These are phyloP conservation scores for Gadus chalcogrammus DNA, from an alignment of 2,113 vertebrate species.

Conservation along the genomic window DNA sequence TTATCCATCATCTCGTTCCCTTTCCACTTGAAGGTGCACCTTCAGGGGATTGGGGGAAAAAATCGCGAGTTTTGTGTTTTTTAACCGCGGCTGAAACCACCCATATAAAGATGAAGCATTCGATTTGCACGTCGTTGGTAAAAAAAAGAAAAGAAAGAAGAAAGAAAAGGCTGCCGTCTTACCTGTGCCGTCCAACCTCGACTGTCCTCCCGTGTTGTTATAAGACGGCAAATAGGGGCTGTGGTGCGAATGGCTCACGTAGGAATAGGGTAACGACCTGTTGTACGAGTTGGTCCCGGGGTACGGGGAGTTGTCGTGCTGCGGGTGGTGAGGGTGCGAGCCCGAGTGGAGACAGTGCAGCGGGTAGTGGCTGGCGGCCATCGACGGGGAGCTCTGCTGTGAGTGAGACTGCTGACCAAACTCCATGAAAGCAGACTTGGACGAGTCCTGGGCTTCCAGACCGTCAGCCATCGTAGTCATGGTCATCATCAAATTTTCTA, in stretches of 20 bases:
- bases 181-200: conserved; percentile 95
- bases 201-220: conserved; percentile 88
- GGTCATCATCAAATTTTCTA: conserved; percentile 99
- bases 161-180: conserved; percentile 67
- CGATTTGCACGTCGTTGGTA: no score
- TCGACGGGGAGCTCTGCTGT: conserved; percentile 86
- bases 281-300: conserved; percentile 89
- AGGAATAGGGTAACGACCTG: conserved; percentile 92
- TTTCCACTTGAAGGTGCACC: no score
- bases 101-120: no score
- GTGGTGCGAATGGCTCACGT: conserved; percentile 96
- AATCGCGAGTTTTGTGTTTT: not conserved
- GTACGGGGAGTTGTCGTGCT: conserved; percentile 89
- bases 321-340: conserved; percentile 87
- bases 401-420: conserved; percentile 93
- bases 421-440: conserved; percentile 99
- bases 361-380: conserved; percentile 92
- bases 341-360: conserved; percentile 94
- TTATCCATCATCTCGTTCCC: no score
- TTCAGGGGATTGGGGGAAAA: not conserved
- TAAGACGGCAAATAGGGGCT: conserved; percentile 96
- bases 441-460: conserved; percentile 98
- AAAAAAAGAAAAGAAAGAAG: not conserved
- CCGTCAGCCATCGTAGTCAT: conserved; percentile 99
- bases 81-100: no score